phyloP scores from a whole-genome alignment of 1,140 invertebrate genomes.

The Panulirus ornatus region DNA sequence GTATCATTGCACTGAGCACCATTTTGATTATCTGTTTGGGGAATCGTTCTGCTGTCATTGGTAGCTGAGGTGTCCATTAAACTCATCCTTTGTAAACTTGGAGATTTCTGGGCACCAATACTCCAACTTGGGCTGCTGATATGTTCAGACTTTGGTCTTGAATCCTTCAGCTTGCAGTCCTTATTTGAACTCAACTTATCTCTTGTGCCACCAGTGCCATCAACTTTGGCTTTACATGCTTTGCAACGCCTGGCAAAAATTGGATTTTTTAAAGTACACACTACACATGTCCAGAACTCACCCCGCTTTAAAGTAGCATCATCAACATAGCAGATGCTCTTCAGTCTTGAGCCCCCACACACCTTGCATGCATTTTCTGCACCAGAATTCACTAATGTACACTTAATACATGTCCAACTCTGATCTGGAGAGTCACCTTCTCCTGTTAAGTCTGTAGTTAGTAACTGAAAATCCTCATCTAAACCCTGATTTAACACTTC shows the following conservation, averaged over 20 bases:
- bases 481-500: constrained; percentile 79
- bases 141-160: constrained; percentile 68
- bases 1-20: constrained; percentile 23
- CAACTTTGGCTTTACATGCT: constrained; percentile 82
- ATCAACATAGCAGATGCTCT: constrained; percentile 76
- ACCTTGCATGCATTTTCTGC: constrained; percentile 86
- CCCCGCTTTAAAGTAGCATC: constrained; percentile 81
- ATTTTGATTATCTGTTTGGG: constrained; percentile 65
- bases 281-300: constrained; percentile 87
- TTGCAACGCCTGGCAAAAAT: constrained; percentile 85
- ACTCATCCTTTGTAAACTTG: constrained; percentile 62
- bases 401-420: constrained; percentile 92
- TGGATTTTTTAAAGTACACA: constrained; percentile 91
- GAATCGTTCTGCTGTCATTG: background rate
- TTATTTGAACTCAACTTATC: constrained; percentile 68
- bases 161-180: constrained; percentile 60
- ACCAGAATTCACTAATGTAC: constrained; percentile 88
- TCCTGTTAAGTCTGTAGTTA: constrained; percentile 77
- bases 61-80: constrained; percentile 43
- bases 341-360: constrained; percentile 88
- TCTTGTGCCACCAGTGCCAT: constrained; percentile 71
- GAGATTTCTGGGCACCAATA: constrained; percentile 47
- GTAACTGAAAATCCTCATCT: constrained; percentile 80
- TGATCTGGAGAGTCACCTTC: constrained; percentile 77
- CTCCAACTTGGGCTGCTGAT: constrained; percentile 59